phyloP scores from a whole-genome alignment of 2,888 invertebrate genomes.

The Serripes groenlandicus region DNA sequence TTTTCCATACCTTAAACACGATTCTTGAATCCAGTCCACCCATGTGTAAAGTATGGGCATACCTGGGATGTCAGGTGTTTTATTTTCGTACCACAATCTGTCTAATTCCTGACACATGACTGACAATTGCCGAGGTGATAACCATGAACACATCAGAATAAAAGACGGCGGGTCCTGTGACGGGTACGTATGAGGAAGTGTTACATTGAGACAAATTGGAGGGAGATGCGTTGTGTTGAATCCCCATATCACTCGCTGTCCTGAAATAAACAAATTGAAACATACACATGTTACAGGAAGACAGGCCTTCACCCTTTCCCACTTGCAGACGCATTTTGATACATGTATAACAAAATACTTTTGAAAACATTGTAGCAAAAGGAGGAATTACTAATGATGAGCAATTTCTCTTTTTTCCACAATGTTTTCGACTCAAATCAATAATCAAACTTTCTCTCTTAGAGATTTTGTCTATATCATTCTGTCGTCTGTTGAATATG shows the following conservation, averaged over 20 bases:
- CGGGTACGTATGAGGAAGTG: conserved; percentile 79
- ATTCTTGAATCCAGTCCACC: conserved; percentile 81
- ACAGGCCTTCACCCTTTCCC: background rate
- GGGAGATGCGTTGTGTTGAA: conserved; percentile 73
- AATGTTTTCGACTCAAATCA: background rate
- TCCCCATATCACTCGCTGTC: conserved; percentile 69
- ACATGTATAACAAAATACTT: background rate
- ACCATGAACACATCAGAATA: conserved; percentile 76
- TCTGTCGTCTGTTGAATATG: too few species aligned
- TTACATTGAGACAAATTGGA: conserved; percentile 76
- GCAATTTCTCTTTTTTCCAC: background rate
- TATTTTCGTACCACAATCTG: conserved; percentile 71
- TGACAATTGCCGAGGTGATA: conserved; percentile 72
- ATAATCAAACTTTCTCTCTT: background rate
- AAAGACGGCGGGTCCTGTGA: conserved; percentile 73
- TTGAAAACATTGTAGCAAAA: background rate
- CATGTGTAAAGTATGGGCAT: conserved; percentile 80
- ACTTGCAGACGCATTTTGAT: background rate
- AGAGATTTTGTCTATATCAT: too few species aligned
- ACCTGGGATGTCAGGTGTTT: conserved; percentile 41
- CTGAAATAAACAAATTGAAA: conserved; percentile 45
- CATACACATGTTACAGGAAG: background rate
- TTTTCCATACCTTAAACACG: conserved; percentile 57
- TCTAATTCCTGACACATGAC: conserved; percentile 77
- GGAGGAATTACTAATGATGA: background rate